Percentiles rank a stretch among this genome's conserved stretches.
These are phyloP conservation scores for Eulimnadia texana DNA, from an alignment of 1,140 invertebrate species.

Conservation along the genomic window DNA sequence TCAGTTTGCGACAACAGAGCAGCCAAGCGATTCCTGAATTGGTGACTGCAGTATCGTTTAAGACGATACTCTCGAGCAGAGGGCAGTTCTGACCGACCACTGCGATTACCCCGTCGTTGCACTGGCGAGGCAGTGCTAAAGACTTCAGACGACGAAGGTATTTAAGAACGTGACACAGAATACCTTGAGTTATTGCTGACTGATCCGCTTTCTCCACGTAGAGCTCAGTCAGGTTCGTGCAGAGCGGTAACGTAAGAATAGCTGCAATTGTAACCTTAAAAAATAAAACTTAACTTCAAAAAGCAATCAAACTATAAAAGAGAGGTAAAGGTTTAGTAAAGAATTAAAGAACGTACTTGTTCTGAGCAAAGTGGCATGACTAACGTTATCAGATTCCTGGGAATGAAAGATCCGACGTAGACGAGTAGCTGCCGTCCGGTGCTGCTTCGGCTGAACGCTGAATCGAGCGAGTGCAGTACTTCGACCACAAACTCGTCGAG, in stretches of 20 bases:
- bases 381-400: slow-evolving; percentile 12
- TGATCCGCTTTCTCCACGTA: slow-evolving; percentile 18
- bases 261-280: slow-evolving; percentile 16
- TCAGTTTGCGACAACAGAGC: slow-evolving; percentile 14
- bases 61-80: slow-evolving; percentile 15
- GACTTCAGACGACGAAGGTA: slow-evolving; percentile 14
- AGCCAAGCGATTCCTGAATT: slow-evolving; percentile 17
- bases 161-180: slow-evolving; percentile 17
- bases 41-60: slow-evolving; percentile 17
- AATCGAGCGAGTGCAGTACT: slow-evolving; percentile 12
- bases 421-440: slow-evolving; percentile 17
- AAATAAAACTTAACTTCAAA: neutral
- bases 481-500: slow-evolving; percentile 17
- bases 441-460: slow-evolving; percentile 14
- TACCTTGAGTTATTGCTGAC: slow-evolving; percentile 16
- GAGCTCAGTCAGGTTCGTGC: slow-evolving; percentile 15
- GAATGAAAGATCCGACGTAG: slow-evolving; percentile 17
- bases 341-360: slow-evolving; percentile 5
- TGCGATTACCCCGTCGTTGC: slow-evolving; percentile 17
- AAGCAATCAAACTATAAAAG: neutral
- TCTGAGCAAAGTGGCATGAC: slow-evolving; percentile 16
- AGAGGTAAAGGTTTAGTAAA: neutral
- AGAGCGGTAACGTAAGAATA: slow-evolving; percentile 16
- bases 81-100: slow-evolving; percentile 17
- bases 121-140: slow-evolving; percentile 15